Conservation (phyloP, 2,113 vertebrate genomes). For the Oreochromis tanganicae region DNA sequence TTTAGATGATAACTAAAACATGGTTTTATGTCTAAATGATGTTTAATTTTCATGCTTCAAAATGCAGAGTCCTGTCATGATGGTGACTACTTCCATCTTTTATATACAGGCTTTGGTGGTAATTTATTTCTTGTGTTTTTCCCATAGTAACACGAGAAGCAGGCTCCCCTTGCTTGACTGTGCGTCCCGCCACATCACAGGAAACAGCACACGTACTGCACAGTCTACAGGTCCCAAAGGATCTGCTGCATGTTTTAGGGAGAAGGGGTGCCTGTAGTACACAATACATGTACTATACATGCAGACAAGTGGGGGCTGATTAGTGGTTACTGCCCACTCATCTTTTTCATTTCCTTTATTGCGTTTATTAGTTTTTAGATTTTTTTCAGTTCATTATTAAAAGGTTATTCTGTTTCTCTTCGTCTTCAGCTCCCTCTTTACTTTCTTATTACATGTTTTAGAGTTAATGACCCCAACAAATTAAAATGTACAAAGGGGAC, state of each 20-base stretch:
- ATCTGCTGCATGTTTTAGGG: not conserved
- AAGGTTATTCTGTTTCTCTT: not conserved
- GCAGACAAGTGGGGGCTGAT: not conserved
- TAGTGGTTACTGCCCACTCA: not conserved
- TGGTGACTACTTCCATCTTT: not conserved
- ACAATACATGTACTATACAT: not conserved
- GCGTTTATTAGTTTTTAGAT: not conserved
- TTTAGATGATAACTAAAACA: not conserved
- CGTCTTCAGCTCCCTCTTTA: not conserved
- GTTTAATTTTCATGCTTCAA: not conserved
- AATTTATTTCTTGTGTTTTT: not conserved
- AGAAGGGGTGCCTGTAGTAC: not conserved
- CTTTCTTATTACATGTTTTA: not conserved
- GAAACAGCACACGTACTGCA: not conserved
- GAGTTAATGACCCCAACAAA: not conserved
- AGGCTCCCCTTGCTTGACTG: not conserved
- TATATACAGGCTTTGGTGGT: not conserved
- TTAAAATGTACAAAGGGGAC: not conserved
- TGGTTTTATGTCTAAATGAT: not conserved
- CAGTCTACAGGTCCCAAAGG: not conserved
- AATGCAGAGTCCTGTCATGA: not conserved
- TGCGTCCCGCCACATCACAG: not conserved
- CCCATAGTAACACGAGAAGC: not conserved
- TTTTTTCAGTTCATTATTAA: not conserved
- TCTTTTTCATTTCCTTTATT: not conserved